Percentiles rank a stretch among this genome's conserved stretches.
These are phyloP conservation scores for Drosophila gunungcola DNA, from an alignment of 1,140 invertebrate genomes.

Conservation along the genomic window DNA sequence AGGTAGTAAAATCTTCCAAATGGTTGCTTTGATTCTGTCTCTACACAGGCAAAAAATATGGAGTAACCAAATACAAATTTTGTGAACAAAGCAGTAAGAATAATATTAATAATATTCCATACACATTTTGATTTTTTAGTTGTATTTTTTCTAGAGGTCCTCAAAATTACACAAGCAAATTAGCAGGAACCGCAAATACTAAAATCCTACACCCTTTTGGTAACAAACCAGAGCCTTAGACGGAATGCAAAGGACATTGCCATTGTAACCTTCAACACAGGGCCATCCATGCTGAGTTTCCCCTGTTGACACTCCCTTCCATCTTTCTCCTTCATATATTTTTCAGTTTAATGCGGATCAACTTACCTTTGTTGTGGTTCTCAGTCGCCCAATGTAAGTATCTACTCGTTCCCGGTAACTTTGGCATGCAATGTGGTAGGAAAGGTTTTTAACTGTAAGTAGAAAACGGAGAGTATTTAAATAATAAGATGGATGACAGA, in stretches of 20 bases:
- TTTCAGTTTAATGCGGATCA: not conserved
- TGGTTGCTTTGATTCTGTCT: not conserved
- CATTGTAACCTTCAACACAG: slow-evolving; percentile 24
- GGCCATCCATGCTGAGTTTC: not conserved
- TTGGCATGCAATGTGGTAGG: slow-evolving; percentile 9
- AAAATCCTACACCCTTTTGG: not conserved
- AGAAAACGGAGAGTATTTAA: not conserved
- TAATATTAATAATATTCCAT: too few relatives aligned
- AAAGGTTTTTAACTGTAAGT: slow-evolving; percentile 1
- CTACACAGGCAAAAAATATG: not conserved
- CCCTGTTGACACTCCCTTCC: not conserved
- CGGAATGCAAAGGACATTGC: slow-evolving; percentile 7
- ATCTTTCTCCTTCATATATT: too few relatives aligned
- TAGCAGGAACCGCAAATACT: slow-evolving; percentile 5
- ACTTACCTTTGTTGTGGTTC: slow-evolving; percentile 38
- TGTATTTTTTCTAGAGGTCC: slow-evolving; percentile 15
- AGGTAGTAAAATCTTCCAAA: not conserved
- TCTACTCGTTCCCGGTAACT: slow-evolving; percentile 16
- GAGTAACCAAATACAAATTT: too few relatives aligned
- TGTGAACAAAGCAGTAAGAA: too few relatives aligned
- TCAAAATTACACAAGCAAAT: slow-evolving; percentile 21
- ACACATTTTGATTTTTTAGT: too few relatives aligned
- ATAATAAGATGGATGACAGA: too few relatives aligned
- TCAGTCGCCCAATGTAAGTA: slow-evolving; percentile 21
- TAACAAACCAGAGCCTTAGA: not conserved